Percentiles rank a stretch among this genome's conserved stretches.
These are phyloP conservation scores for Volucella zonaria DNA, from an alignment of 2,888 invertebrate genomes.

Conservation along the genomic window DNA sequence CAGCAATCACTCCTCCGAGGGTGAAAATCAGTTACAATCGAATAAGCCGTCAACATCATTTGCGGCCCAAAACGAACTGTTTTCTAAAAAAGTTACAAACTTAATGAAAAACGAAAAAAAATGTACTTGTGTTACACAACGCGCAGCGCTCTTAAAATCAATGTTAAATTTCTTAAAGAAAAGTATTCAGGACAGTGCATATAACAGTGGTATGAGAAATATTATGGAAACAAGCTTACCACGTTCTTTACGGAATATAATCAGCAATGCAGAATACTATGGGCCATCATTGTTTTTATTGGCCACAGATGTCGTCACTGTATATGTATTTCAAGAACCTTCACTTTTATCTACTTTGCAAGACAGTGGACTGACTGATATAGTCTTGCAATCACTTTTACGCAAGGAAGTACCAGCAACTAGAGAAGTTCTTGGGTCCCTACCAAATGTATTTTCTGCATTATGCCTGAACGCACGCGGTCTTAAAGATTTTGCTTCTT, in stretches of 20 bases:
- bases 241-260: slow-evolving; percentile 90
- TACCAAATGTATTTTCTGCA: slow-evolving; percentile 94
- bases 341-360: slow-evolving; percentile 92
- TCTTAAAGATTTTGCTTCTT: slow-evolving; percentile 89
- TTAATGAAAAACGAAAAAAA: slow-evolving; percentile 49
- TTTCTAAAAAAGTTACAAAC: slow-evolving; percentile 19
- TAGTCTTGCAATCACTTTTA: slow-evolving; percentile 91
- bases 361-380: slow-evolving; percentile 92
- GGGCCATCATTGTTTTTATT: slow-evolving; percentile 92
- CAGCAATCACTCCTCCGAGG: slow-evolving; percentile 40
- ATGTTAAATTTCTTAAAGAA: slow-evolving; percentile 95
- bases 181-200: slow-evolving; percentile 90
- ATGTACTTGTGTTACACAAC: slow-evolving; percentile 87
- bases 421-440: slow-evolving; percentile 90
- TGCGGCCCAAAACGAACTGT: neutral
- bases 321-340: slow-evolving; percentile 92
- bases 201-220: slow-evolving; percentile 91
- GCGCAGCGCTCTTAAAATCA: slow-evolving; percentile 92
- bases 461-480: slow-evolving; percentile 92
- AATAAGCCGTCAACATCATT: slow-evolving; percentile 35
- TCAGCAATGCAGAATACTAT: slow-evolving; percentile 94
- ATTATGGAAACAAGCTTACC: slow-evolving; percentile 94
- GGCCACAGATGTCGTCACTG: slow-evolving; percentile 93
- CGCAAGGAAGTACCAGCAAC: slow-evolving; percentile 92
- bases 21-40: slow-evolving; percentile 4